phyloP scores from a whole-genome alignment of 2,113 vertebrate genomes.

The Xenus cinereus region DNA sequence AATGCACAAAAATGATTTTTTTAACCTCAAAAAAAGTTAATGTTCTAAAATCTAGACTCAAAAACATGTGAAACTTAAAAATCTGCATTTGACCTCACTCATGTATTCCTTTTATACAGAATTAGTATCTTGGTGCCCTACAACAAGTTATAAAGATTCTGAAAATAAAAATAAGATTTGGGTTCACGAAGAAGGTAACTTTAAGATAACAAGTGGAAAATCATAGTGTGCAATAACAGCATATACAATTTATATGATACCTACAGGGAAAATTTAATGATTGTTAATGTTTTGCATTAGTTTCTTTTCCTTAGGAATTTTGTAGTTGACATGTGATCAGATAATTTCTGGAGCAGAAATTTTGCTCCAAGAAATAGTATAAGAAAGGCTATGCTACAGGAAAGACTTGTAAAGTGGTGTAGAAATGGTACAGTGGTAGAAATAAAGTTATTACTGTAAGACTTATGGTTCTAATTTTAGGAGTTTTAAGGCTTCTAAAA shows the following conservation, averaged over 20 bases:
- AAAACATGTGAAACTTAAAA: background rate
- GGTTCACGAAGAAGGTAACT: background rate
- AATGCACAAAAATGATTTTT: background rate
- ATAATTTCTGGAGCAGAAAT: background rate
- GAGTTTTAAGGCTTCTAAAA: background rate
- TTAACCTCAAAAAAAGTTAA: background rate
- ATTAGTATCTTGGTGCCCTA: background rate
- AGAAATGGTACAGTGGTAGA: background rate
- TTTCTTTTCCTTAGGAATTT: background rate
- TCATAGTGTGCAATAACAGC: background rate
- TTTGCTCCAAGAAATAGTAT: background rate
- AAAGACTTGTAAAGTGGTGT: background rate
- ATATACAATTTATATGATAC: background rate
- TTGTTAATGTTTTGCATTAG: accelerated
- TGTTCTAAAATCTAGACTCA: background rate
- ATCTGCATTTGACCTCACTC: background rate
- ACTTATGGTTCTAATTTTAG: background rate
- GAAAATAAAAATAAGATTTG: background rate
- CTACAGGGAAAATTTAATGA: background rate
- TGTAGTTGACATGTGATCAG: background rate
- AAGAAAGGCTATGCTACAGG: background rate
- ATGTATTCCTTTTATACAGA: background rate
- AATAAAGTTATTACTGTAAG: background rate
- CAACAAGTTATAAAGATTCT: background rate
- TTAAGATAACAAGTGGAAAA: background rate